Conservation (phyloP, 1,140 invertebrate genomes). For the Bacillus rossius region DNA sequence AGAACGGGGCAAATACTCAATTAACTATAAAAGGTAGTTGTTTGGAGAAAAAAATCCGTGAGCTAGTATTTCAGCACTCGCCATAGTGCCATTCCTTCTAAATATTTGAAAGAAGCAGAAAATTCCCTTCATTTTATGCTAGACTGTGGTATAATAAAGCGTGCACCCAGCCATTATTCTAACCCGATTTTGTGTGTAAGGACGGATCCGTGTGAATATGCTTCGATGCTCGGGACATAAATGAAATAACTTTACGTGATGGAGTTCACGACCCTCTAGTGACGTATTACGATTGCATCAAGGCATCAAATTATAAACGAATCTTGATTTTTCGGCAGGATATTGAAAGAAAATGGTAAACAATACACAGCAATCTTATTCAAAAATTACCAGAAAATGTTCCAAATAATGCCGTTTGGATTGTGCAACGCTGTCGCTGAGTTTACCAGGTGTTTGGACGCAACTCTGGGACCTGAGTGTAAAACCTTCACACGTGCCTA, state of each 20-base stretch:
- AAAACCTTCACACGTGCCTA: neutral
- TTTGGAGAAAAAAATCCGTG: too few species aligned
- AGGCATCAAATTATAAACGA: neutral
- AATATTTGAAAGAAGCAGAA: too few species aligned
- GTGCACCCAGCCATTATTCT: neutral
- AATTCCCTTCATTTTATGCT: neutral
- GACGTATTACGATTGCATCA: neutral
- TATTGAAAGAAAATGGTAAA: neutral
- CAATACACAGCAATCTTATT: neutral
- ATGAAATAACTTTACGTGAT: neutral
- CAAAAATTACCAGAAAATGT: neutral
- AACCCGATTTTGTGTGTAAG: neutral
- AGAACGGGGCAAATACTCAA: too few species aligned
- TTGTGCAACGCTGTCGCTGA: neutral
- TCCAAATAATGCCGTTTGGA: neutral
- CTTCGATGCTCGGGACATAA: neutral
- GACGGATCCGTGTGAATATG: neutral
- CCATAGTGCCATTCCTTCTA: too few species aligned
- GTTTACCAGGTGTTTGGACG: neutral
- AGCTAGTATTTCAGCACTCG: too few species aligned
- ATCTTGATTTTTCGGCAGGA: neutral
- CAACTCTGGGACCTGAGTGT: neutral
- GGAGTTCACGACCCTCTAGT: neutral
- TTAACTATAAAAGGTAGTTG: too few species aligned
- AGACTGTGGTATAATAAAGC: neutral